Percentiles rank a stretch among this genome's conserved stretches.
Conservation (phyloP, 1,140 invertebrate species). For the Pantala flavescens region DNA sequence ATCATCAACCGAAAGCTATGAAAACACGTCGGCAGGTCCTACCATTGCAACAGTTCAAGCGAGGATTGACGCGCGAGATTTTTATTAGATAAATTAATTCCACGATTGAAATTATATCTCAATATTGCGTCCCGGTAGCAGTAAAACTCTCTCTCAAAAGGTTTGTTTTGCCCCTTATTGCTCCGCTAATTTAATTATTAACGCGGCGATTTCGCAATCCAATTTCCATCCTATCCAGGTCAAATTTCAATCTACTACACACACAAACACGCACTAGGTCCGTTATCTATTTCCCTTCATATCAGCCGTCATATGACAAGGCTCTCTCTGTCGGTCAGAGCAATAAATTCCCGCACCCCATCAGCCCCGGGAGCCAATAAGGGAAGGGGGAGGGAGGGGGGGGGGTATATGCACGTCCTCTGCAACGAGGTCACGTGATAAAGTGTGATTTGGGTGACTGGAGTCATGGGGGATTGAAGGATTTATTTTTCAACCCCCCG, state of each 20-base stretch:
- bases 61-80: too few relatives aligned
- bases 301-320: neutral
- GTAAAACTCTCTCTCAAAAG: too few relatives aligned
- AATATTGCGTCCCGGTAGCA: too few relatives aligned
- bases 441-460: conserved; percentile 1
- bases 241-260: neutral
- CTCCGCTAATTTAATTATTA: too few relatives aligned
- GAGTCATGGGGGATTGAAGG: neutral
- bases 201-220: too few relatives aligned
- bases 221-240: neutral
- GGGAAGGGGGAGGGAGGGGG: neutral
- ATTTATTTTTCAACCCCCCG: conserved; percentile 1
- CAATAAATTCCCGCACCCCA: neutral
- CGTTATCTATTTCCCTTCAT: neutral
- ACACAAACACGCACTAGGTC: neutral
- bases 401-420: neutral
- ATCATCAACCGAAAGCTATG: too few relatives aligned
- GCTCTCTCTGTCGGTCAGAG: neutral
- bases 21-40: too few relatives aligned
- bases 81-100: too few relatives aligned
- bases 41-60: too few relatives aligned
- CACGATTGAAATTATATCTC: too few relatives aligned
- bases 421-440: neutral
- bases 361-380: neutral
- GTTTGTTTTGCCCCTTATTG: too few relatives aligned